These are phyloP conservation scores for Catamblyrhynchus diadema DNA, from an alignment of 2,797 vertebrate species.

Conservation along the genomic window DNA sequence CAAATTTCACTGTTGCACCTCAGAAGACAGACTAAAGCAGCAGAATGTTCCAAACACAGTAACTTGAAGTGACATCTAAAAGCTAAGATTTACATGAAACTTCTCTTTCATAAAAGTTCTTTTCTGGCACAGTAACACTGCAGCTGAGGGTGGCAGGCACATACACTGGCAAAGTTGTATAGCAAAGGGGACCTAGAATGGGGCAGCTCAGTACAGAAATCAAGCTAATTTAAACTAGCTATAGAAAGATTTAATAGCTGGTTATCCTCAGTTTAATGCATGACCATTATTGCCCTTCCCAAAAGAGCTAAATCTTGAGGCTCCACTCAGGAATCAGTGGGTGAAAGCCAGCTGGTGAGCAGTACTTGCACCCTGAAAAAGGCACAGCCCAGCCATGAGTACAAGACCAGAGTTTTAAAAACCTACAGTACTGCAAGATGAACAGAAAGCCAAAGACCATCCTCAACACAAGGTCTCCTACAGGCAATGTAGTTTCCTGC, in stretches of 20 bases:
- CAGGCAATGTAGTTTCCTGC: rapidly evolving
- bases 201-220: not conserved
- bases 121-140: not conserved
- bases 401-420: not conserved
- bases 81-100: not conserved
- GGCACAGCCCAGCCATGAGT: not conserved
- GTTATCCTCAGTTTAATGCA: not conserved
- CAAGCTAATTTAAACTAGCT: not conserved
- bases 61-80: not conserved
- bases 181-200: not conserved
- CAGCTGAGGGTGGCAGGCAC: not conserved
- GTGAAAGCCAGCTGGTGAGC: not conserved
- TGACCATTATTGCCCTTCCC: not conserved
- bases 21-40: not conserved
- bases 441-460: not conserved
- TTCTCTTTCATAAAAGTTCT: not conserved
- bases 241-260: not conserved
- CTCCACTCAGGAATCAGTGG: not conserved
- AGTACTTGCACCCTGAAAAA: not conserved
- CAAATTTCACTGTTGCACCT: not conserved
- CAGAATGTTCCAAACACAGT: not conserved
- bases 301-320: not conserved
- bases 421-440: not conserved
- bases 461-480: not conserved
- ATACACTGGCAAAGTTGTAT: not conserved